These are phyloP conservation scores for Albula glossodonta DNA, from an alignment of 2,113 vertebrate species.

Conservation along the genomic window DNA sequence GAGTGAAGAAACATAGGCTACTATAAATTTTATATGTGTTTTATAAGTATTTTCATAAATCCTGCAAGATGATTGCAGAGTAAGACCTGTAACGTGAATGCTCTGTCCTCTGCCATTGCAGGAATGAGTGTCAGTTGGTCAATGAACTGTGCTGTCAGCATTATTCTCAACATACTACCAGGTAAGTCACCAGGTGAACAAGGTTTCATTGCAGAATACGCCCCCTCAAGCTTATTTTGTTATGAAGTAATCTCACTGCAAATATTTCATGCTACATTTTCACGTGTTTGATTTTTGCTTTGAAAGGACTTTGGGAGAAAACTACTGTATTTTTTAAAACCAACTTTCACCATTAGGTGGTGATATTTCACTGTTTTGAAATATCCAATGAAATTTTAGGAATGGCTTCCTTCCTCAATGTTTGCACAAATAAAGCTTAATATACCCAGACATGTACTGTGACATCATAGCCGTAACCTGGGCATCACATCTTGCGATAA, in stretches of 20 bases:
- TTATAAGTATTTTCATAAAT: not conserved
- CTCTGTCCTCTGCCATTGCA: conserved; percentile 38
- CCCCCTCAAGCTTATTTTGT: too few relatives aligned
- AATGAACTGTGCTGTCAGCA: conserved; percentile 78
- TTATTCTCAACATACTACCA: conserved; percentile 66
- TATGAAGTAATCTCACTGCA: too few relatives aligned
- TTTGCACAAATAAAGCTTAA: too few relatives aligned
- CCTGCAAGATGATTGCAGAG: not conserved
- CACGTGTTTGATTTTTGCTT: too few relatives aligned
- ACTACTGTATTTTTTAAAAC: too few relatives aligned
- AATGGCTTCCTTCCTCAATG: not conserved
- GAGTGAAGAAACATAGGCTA: too few relatives aligned
- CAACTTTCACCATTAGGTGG: not conserved
- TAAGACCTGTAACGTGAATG: not conserved
- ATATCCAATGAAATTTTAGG: not conserved
- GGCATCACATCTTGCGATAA: too few relatives aligned
- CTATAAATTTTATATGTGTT: not conserved
- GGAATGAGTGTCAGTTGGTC: conserved; percentile 75
- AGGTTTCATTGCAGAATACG: too few relatives aligned
- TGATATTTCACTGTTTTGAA: not conserved
- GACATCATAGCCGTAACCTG: too few relatives aligned
- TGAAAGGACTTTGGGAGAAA: too few relatives aligned
- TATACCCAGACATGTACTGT: too few relatives aligned
- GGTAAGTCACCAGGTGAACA: conserved; percentile 54
- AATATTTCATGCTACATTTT: too few relatives aligned